Evolutionary conservation across 92 coral and sea anemone species (phyloP).

Genomic region (Porites rus): DNA sequence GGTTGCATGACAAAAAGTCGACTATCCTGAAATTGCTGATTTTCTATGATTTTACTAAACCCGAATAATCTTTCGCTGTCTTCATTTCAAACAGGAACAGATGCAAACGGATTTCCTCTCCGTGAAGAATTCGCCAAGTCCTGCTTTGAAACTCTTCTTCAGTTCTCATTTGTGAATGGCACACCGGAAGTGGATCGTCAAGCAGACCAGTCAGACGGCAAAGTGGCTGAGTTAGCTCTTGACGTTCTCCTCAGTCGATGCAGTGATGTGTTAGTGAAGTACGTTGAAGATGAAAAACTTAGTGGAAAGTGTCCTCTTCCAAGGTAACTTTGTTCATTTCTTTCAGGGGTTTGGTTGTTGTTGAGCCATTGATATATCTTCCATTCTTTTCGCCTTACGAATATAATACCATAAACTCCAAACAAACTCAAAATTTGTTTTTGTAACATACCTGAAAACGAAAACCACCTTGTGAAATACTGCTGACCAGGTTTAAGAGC

Average conservation of each 20-base stretch:
- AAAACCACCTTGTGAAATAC: too few species aligned
- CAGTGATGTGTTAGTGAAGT: constrained; percentile 90
- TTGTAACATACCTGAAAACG: too few species aligned
- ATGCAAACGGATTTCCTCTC: constrained; percentile 90
- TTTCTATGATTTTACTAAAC: neutral
- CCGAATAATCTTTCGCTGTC: neutral
- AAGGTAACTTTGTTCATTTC: constrained; percentile 58
- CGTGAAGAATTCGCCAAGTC: constrained; percentile 99
- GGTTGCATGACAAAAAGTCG: too few species aligned
- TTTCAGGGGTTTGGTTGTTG: neutral
- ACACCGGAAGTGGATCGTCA: constrained; percentile 72
- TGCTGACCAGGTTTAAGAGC: too few species aligned
- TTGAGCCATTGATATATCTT: too few species aligned
- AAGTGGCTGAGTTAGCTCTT: constrained; percentile 95
- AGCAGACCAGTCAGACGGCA: constrained; percentile 72
- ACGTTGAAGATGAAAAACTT: constrained; percentile 92
- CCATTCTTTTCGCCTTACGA: too few species aligned
- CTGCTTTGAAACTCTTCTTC: constrained; percentile 93
- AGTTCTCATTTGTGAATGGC: constrained; percentile 94
- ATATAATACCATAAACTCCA: too few species aligned
- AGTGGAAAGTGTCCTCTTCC: constrained; percentile 99
- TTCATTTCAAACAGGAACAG: constrained; percentile 73
- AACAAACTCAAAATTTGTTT: too few species aligned
- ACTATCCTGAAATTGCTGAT: too few species aligned
- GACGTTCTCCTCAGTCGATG: constrained; percentile 93